Evolutionary conservation across 2,797 vertebrate genomes (phyloP).

Genomic region (Rhynchonycteris naso): DNA sequence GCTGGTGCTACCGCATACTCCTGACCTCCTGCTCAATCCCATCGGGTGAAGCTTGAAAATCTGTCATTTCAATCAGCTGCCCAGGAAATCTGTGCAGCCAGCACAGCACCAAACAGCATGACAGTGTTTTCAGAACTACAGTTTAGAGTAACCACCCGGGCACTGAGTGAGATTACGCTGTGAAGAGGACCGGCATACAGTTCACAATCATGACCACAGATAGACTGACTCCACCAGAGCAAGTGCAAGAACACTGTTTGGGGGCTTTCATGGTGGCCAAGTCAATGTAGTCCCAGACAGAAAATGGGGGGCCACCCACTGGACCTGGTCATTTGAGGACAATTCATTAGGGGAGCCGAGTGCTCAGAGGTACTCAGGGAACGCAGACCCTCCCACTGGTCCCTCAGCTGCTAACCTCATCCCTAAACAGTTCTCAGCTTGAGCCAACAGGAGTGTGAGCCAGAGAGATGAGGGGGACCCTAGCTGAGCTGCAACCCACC

Average conservation of each 20-base stretch:
- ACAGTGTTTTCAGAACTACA: neutral
- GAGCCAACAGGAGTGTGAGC: neutral
- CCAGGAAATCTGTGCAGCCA: neutral
- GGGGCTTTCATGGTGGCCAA: neutral
- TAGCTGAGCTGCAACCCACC: neutral
- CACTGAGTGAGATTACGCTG: neutral
- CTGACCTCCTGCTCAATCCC: neutral
- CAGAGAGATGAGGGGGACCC: neutral
- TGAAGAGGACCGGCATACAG: neutral
- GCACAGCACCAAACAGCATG: neutral
- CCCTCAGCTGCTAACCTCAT: neutral
- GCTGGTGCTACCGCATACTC: neutral
- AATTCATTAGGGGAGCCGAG: neutral
- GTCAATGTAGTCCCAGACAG: neutral
- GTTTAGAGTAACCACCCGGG: neutral
- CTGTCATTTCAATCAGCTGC: neutral
- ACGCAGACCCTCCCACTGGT: neutral
- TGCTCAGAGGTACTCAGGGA: neutral
- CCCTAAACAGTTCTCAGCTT: neutral
- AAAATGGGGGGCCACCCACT: neutral
- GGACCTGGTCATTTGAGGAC: neutral
- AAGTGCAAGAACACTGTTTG: neutral
- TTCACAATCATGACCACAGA: neutral
- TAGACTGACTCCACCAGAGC: no score
- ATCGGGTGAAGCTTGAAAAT: neutral